These are phyloP conservation scores for Embidobia sp. DNA, from an alignment of 2,888 invertebrate genomes.

Conservation along the genomic window DNA sequence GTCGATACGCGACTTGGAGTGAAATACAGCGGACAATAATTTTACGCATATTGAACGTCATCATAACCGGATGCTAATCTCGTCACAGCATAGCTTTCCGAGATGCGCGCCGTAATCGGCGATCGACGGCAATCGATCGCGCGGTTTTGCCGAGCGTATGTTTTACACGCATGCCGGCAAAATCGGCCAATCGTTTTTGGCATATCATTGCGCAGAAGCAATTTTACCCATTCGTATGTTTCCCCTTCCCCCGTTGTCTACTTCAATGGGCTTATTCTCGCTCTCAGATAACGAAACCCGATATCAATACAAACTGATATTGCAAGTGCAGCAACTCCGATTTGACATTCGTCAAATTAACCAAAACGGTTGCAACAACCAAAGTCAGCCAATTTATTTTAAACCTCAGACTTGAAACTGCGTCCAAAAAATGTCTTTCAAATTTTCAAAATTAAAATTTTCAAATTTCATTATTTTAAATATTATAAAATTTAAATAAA, in stretches of 20 bases:
- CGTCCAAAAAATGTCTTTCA: no score
- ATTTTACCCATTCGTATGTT: slow-evolving; percentile 45
- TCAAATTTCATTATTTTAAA: no score
- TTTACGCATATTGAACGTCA: slow-evolving; percentile 67
- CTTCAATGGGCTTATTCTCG: slow-evolving; percentile 28
- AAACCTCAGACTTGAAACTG: no score
- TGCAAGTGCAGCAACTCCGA: no score
- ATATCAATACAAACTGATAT: slow-evolving; percentile 18
- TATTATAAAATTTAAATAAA: no score
- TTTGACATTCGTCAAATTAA: no score
- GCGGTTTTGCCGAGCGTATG: slow-evolving; percentile 36
- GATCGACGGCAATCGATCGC: slow-evolving; percentile 58
- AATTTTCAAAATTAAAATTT: no score
- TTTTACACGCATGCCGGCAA: slow-evolving; percentile 19
- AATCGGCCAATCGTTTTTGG: slow-evolving; percentile 46
- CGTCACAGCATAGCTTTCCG: slow-evolving; percentile 51
- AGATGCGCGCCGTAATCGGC: slow-evolving; percentile 40
- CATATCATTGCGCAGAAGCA: slow-evolving; percentile 43
- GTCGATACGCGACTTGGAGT: slow-evolving; percentile 66
- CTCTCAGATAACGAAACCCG: slow-evolving; percentile 27
- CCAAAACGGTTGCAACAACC: no score
- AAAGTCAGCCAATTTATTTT: no score
- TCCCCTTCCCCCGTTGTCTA: background rate
- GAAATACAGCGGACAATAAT: slow-evolving; percentile 72
- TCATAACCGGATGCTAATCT: slow-evolving; percentile 65